Conservation (phyloP, 2,888 invertebrate species). For the Acanthosepion lycidas region DNA sequence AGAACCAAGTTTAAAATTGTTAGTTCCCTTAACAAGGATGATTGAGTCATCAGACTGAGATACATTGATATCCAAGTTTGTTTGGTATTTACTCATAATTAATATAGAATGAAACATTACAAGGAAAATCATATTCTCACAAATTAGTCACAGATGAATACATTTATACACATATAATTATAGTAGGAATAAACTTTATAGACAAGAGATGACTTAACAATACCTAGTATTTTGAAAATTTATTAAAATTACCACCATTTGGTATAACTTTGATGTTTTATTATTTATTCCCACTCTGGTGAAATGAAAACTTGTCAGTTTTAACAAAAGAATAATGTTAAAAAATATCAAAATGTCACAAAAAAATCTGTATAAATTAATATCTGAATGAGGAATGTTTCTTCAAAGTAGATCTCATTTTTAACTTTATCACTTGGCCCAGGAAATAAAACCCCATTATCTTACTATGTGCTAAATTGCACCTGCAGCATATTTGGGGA, state of each 20-base stretch:
- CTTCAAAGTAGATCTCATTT: background rate
- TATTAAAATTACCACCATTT: background rate
- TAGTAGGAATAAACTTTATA: constrained; percentile 2
- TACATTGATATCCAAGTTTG: background rate
- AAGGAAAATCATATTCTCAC: background rate
- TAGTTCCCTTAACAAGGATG: background rate
- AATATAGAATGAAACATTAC: background rate
- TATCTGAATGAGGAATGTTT: background rate
- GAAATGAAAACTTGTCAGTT: background rate
- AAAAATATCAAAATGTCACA: background rate
- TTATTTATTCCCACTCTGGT: too few species aligned
- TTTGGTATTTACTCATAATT: background rate
- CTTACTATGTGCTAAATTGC: background rate
- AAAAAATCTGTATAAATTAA: background rate
- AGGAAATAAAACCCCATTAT: background rate
- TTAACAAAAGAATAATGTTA: background rate
- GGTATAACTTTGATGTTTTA: background rate
- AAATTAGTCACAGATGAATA: background rate
- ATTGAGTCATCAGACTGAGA: background rate
- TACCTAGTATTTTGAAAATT: background rate
- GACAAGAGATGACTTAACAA: background rate
- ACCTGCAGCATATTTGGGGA: background rate
- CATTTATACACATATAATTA: background rate
- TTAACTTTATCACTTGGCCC: background rate
- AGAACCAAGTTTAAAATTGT: background rate